Conservation (phyloP, 2,888 invertebrate genomes). For the Andrena fulva region DNA sequence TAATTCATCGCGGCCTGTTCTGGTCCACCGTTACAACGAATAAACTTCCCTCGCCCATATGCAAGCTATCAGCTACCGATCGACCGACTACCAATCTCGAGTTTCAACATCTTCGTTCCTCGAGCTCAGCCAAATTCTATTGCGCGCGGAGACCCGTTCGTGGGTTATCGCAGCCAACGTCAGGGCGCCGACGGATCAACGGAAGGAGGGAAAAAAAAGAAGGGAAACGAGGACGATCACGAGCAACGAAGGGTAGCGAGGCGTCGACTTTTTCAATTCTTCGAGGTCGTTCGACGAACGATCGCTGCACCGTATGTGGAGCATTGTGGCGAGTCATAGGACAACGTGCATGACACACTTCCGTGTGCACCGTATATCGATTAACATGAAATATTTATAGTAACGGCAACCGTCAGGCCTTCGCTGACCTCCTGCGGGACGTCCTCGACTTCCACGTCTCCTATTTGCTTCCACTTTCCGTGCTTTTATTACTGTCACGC, state of each 20-base stretch:
- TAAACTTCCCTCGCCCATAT: neutral
- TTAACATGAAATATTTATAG: conserved; percentile 79
- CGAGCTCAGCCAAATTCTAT: neutral
- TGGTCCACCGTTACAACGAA: neutral
- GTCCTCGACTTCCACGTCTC: conserved; percentile 55
- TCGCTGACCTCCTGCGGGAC: conserved; percentile 58
- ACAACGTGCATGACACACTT: conserved; percentile 65
- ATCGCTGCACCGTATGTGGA: conserved; percentile 47
- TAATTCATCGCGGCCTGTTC: neutral
- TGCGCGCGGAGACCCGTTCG: neutral
- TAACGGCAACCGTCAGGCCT: conserved; percentile 59
- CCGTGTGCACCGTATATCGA: conserved; percentile 73
- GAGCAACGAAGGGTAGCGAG: neutral
- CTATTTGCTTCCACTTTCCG: conserved; percentile 17
- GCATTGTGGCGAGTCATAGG: conserved; percentile 60
- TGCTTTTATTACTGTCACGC: conserved; percentile 19
- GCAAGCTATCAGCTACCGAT: neutral
- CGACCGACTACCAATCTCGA: neutral
- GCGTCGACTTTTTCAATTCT: conserved; percentile 10
- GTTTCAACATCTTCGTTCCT: neutral
- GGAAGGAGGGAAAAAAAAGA: neutral
- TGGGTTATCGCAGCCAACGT: neutral
- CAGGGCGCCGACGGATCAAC: neutral
- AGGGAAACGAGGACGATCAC: neutral
- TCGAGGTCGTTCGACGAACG: conserved; percentile 42